phyloP scores from a whole-genome alignment of 2,888 invertebrate genomes.

The Rhaphigaster nebulosa region DNA sequence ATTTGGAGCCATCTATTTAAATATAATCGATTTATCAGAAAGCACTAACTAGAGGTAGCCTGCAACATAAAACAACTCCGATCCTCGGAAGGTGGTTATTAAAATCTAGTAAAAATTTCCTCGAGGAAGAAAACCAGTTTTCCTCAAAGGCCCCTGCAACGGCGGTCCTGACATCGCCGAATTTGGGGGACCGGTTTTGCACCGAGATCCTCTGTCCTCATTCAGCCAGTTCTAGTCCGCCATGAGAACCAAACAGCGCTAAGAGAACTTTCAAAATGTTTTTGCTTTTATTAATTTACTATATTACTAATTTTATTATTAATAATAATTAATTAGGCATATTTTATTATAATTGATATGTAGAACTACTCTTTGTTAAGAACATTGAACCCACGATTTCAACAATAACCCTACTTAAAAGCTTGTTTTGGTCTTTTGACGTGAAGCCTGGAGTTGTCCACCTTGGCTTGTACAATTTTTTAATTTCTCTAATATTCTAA shows the following conservation, averaged over 20 bases:
- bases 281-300: background rate
- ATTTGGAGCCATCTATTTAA: conserved; percentile 19
- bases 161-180: background rate
- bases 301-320: too few relatives aligned
- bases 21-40: conserved; percentile 46
- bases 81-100: background rate
- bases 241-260: background rate
- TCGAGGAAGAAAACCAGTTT: conserved; percentile 20
- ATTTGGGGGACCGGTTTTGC: conserved; percentile 45
- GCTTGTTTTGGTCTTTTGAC: too few relatives aligned
- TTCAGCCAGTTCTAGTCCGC: conserved; percentile 24
- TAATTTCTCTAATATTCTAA: too few relatives aligned
- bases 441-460: too few relatives aligned
- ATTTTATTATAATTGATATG: too few relatives aligned
- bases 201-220: background rate
- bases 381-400: too few relatives aligned
- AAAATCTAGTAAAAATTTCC: conserved; percentile 47
- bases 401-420: too few relatives aligned
- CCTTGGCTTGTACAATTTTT: too few relatives aligned
- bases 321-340: too few relatives aligned
- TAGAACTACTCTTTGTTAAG: too few relatives aligned
- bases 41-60: conserved; percentile 8
- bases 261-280: background rate
- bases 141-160: background rate
- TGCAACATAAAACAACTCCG: conserved; percentile 24